phyloP scores from a whole-genome alignment of 2,888 invertebrate species.

The Mimachlamys varia region DNA sequence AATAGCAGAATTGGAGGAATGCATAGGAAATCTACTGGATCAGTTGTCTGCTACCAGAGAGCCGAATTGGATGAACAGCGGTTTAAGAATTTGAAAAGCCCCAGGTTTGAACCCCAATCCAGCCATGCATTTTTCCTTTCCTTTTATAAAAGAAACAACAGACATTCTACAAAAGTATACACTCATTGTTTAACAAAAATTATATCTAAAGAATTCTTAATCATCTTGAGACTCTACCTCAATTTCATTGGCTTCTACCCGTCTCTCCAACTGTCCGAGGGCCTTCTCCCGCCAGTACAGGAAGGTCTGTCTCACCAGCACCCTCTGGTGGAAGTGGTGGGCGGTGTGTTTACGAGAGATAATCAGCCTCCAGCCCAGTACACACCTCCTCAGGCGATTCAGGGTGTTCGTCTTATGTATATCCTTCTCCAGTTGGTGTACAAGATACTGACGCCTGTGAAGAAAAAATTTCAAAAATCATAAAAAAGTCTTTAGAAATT shows the following conservation, averaged over 20 bases:
- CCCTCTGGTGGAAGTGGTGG: constrained; percentile 58
- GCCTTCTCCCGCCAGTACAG: constrained; percentile 64
- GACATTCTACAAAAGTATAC: no score
- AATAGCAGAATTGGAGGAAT: no score
- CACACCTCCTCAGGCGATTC: constrained; percentile 57
- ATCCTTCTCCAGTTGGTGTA: constrained; percentile 64
- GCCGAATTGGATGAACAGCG: no score
- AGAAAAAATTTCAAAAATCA: not conserved
- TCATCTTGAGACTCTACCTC: constrained; percentile 41
- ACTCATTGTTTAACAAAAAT: no score
- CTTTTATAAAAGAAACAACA: no score
- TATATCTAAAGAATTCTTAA: not conserved
- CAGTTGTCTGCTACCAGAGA: no score
- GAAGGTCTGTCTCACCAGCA: constrained; percentile 63
- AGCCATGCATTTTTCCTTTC: no score
- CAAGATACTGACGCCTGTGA: constrained; percentile 66
- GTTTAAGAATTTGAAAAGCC: no score
- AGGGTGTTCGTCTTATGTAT: constrained; percentile 53
- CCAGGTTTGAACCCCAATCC: no score
- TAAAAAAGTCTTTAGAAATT: not conserved
- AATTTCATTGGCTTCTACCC: constrained; percentile 44
- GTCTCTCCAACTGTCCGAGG: constrained; percentile 52
- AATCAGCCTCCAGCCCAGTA: constrained; percentile 66
- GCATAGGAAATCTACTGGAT: no score
- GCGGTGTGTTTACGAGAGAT: constrained; percentile 68